Conservation (phyloP, 2,797 vertebrate species). For the Leptoclinus maculatus region DNA sequence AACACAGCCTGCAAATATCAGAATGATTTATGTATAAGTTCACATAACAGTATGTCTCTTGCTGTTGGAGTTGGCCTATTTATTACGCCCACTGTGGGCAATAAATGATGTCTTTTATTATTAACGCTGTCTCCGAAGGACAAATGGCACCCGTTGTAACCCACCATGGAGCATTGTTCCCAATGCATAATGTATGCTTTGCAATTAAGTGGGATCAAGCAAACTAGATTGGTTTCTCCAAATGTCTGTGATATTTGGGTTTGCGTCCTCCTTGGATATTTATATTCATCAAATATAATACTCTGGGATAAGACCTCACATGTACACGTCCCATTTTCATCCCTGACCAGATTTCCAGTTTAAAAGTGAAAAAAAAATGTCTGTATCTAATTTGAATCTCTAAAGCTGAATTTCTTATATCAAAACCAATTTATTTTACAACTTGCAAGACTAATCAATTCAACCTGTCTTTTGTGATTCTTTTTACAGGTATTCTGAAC, state of each 20-base stretch:
- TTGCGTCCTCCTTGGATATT: background rate
- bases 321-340: slow-evolving; percentile 18
- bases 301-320: slow-evolving; percentile 6
- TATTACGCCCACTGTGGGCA: slow-evolving; percentile 46
- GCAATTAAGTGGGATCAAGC: slow-evolving; percentile 56
- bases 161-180: slow-evolving; percentile 33
- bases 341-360: slow-evolving; percentile 1
- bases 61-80: slow-evolving; percentile 59
- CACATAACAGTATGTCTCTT: slow-evolving; percentile 42
- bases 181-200: slow-evolving; percentile 56
- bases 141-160: slow-evolving; percentile 34
- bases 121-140: slow-evolving; percentile 50
- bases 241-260: slow-evolving; percentile 40
- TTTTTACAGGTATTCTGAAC: slow-evolving; percentile 20
- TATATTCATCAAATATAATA: slow-evolving; percentile 24
- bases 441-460: slow-evolving; percentile 50
- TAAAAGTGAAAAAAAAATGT: slow-evolving; percentile 12
- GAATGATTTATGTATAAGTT: slow-evolving; percentile 48
- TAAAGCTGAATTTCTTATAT: slow-evolving; percentile 15
- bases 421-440: slow-evolving; percentile 54
- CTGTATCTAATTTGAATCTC: slow-evolving; percentile 21
- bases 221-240: slow-evolving; percentile 20
- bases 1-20: slow-evolving; percentile 19
- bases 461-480: slow-evolving; percentile 35
- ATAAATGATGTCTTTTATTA: slow-evolving; percentile 62